Percentiles rank a stretch among this genome's conserved stretches.
These are phyloP conservation scores for Coranthus polyacanthus DNA, from an alignment of 2,797 vertebrate species.

Conservation along the genomic window DNA sequence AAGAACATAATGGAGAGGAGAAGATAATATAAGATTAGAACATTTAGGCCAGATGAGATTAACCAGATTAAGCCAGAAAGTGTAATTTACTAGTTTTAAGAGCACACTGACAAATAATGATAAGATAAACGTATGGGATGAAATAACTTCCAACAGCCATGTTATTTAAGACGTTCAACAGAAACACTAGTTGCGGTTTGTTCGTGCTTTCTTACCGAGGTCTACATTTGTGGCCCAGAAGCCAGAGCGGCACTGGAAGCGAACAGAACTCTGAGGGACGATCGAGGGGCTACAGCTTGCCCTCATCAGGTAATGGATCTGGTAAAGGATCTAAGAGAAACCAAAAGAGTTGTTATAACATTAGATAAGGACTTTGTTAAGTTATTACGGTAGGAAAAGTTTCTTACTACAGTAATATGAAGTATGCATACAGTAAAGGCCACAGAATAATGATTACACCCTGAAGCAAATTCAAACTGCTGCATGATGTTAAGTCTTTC, in stretches of 20 bases:
- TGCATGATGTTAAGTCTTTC: slow-evolving; percentile 44
- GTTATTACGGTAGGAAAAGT: neutral
- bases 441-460: neutral
- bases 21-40: neutral
- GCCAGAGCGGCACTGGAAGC: slow-evolving; percentile 86
- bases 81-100: slow-evolving; percentile 1
- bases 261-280: slow-evolving; percentile 85
- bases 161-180: neutral
- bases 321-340: slow-evolving; percentile 82
- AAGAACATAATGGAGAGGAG: neutral
- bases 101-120: slow-evolving; percentile 3
- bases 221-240: slow-evolving; percentile 89
- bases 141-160: neutral
- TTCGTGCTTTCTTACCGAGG: slow-evolving; percentile 78
- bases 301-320: slow-evolving; percentile 88
- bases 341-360: neutral
- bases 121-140: neutral
- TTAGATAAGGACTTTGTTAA: neutral
- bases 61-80: slow-evolving; percentile 1
- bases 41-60: slow-evolving; percentile 38
- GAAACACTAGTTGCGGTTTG: too few relatives aligned
- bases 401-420: neutral
- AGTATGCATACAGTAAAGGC: too few relatives aligned
- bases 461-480: neutral
- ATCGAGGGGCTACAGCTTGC: slow-evolving; percentile 85